A percentile compares a stretch with the other conserved stretches of the same genome.
These are phyloP conservation scores for Ischnus inquisitorius DNA, from an alignment of 2,888 invertebrate genomes.

Conservation along the genomic window DNA sequence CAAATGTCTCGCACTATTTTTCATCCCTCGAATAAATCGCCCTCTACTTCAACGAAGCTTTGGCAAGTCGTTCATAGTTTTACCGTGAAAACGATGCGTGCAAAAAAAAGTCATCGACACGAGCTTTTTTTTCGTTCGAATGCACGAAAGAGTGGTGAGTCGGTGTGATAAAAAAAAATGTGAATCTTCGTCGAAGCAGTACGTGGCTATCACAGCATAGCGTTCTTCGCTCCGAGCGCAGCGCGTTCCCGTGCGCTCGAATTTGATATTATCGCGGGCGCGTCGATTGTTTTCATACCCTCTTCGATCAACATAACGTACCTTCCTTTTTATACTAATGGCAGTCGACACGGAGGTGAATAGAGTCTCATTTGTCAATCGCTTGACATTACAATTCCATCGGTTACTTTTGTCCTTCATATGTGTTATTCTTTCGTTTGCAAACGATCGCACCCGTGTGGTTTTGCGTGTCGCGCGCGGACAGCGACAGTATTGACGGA, in stretches of 20 bases:
- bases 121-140: constrained; percentile 15
- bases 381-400: constrained; percentile 50
- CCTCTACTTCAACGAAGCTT: constrained; percentile 72
- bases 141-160: constrained; percentile 28
- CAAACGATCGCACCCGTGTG: constrained; percentile 4
- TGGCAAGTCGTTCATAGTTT: constrained; percentile 73
- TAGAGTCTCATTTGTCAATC: constrained; percentile 37
- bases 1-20: constrained; percentile 29
- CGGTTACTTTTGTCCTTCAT: constrained; percentile 15
- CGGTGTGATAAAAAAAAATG: constrained; percentile 26
- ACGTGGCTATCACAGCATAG: constrained; percentile 72
- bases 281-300: constrained; percentile 11
- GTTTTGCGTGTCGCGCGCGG: constrained; percentile 21
- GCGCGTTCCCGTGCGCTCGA: constrained; percentile 13
- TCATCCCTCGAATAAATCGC: constrained; percentile 57
- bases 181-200: constrained; percentile 64
- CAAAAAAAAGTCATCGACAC: constrained; percentile 40
- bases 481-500: constrained; percentile 16
- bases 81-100: constrained; percentile 66
- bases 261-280: constrained; percentile 26
- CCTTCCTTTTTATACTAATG: constrained; percentile 51
- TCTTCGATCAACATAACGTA: constrained; percentile 34
- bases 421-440: constrained; percentile 24
- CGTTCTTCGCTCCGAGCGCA: constrained; percentile 62
- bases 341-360: constrained; percentile 62